A percentile compares a stretch with the other conserved stretches of the same genome.
phyloP scores from a whole-genome alignment of 1,140 invertebrate species.

The Armadillidium nasatum region DNA sequence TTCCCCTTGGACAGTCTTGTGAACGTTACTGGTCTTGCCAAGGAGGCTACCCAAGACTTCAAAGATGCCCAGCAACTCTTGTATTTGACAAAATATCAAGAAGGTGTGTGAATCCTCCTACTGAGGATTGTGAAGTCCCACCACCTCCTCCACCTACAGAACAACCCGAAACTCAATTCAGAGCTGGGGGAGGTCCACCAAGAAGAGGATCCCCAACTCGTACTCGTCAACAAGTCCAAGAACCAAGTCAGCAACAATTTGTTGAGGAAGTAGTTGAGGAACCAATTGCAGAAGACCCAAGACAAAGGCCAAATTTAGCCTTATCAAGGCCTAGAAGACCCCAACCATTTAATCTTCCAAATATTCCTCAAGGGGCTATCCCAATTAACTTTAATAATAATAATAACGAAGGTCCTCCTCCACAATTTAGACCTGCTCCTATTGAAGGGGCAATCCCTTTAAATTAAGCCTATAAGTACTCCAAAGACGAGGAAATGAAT shows the following conservation, averaged over 20 bases:
- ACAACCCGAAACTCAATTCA: slow-evolving; percentile 21
- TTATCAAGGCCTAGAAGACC: slow-evolving; percentile 13
- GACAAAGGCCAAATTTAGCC: not conserved
- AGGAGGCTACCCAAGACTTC: slow-evolving; percentile 82
- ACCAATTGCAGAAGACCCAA: not conserved
- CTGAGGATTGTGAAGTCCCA: slow-evolving; percentile 69
- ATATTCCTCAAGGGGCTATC: slow-evolving; percentile 18
- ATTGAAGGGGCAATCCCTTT: slow-evolving; percentile 38
- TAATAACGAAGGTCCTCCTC: slow-evolving; percentile 7
- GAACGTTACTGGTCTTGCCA: slow-evolving; percentile 91
- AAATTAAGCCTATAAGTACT: not conserved
- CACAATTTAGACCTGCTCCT: slow-evolving; percentile 29
- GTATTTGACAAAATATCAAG: slow-evolving; percentile 78
- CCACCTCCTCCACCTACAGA: slow-evolving; percentile 28
- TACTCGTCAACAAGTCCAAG: slow-evolving; percentile 1
- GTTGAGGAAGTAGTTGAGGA: not conserved
- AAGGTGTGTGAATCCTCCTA: slow-evolving; percentile 79
- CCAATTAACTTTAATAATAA: slow-evolving; percentile 26
- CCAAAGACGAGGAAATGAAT: too few species aligned
- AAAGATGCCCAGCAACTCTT: slow-evolving; percentile 81
- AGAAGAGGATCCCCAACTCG: slow-evolving; percentile 20
- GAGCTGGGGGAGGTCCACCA: slow-evolving; percentile 22
- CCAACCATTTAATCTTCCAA: slow-evolving; percentile 19
- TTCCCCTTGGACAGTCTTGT: slow-evolving; percentile 77
- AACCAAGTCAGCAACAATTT: slow-evolving; percentile 4